Percentiles rank a stretch among this genome's conserved stretches.
These are phyloP conservation scores for Cheilosia urbana DNA, from an alignment of 2,888 invertebrate species.

Conservation along the genomic window DNA sequence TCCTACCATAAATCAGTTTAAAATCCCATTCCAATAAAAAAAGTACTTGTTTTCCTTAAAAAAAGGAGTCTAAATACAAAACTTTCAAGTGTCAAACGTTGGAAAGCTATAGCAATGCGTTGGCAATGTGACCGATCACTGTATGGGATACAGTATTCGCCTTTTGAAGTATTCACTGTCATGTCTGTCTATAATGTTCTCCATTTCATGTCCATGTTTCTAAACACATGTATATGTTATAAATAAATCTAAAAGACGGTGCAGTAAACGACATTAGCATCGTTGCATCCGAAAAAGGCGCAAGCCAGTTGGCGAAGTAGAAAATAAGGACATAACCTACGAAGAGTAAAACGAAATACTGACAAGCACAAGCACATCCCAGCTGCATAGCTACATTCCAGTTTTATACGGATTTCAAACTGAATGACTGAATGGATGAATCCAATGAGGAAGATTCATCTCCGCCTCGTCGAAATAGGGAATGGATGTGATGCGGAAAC, in stretches of 20 bases:
- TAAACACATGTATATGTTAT: conserved; percentile 19
- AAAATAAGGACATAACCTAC: conserved; percentile 39
- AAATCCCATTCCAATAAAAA: neutral
- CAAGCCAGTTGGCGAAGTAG: conserved; percentile 52
- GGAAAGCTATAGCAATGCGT: conserved; percentile 7
- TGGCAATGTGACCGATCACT: conserved; percentile 27
- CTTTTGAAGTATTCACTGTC: conserved; percentile 36
- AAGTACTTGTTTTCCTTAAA: neutral
- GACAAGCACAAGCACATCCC: conserved; percentile 19
- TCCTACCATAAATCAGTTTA: neutral
- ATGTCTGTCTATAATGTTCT: conserved; percentile 34
- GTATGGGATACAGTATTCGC: neutral
- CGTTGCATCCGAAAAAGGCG: conserved; percentile 37
- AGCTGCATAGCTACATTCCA: conserved; percentile 20
- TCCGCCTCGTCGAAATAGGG: conserved; percentile 50
- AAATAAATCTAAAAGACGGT: conserved; percentile 49
- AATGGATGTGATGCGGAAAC: conserved; percentile 66
- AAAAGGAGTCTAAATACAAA: neutral
- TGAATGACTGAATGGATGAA: conserved; percentile 61
- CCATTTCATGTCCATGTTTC: conserved; percentile 39
- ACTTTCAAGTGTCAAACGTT: neutral
- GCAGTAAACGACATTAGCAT: conserved; percentile 50
- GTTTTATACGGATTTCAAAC: conserved; percentile 32
- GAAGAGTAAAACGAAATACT: conserved; percentile 48
- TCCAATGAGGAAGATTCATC: conserved; percentile 60